Base-by-base conservation (phyloP, 2,797 vertebrate genomes). In the Rhadinocentrus ornatus region DNA sequence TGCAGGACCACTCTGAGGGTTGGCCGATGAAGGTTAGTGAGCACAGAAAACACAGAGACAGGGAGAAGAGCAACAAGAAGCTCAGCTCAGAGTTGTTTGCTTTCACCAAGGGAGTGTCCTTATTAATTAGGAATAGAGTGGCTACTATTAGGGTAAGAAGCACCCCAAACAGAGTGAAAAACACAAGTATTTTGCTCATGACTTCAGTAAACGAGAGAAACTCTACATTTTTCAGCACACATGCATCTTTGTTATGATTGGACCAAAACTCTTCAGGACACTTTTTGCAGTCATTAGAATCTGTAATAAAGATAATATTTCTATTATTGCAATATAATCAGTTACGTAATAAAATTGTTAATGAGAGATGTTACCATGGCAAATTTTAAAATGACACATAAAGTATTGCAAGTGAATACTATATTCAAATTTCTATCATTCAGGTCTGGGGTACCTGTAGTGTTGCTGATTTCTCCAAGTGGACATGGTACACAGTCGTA, bases 21-120 rank as follows among this genome's bases (percentile, higher is more conserved):
- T 22, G 75, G 15, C 93, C 91, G 0, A 93, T 91, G 83, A 94
- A 94, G 34, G 90, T 92, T 50, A 93, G 72, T 32, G 93, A 93
- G 55, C 93, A 93, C 26, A 94, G 78, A 71, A 94, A 94, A 75
- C 93, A 94, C 37, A 94, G 77, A 61, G 77, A 86, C 74, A 93
- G 69, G 8, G 93, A 93, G 78, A 94, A 88, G 57, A 94, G 92
- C 73, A 94, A 73, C 62, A 94, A 77, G 78, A 94, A 94, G 75
- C 93, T 94, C 68, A 93, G 71, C 78, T 94, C 91, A 11, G 93
- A 94, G 78, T 94, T 94, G 71, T 93, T 94, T 27, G 92, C 93
- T 31, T 55, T 90, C 9, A 94, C 91, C 3, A 94, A 39, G 0
- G 92, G 93, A 22, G 91, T 92, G 24, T 92, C 78, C 55, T 86